A percentile compares a stretch with the other conserved stretches of the same genome.
Conservation (phyloP, 2,113 vertebrate genomes). For the Clupea harengus region DNA sequence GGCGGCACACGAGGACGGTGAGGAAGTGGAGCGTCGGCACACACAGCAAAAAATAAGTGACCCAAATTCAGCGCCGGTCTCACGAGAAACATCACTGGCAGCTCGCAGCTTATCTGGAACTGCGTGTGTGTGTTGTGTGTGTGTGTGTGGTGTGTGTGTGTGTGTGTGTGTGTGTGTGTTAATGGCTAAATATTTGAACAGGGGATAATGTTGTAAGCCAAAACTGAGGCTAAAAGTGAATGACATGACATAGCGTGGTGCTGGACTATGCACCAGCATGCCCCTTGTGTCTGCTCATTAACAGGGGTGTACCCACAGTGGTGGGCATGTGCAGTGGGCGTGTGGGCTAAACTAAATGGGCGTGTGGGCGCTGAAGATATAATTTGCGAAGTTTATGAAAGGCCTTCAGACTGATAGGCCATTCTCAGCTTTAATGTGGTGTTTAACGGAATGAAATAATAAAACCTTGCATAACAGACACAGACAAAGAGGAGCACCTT, state of each 20-base stretch:
- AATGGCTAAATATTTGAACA: not conserved
- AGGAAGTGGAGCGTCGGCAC: not conserved
- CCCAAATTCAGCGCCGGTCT: not conserved
- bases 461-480: not conserved
- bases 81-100: not conserved
- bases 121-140: not conserved
- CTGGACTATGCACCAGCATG: too few species aligned
- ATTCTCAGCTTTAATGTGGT: too few species aligned
- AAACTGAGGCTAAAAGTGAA: not conserved
- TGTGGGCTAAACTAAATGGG: not conserved
- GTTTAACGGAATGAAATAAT: not conserved
- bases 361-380: not conserved
- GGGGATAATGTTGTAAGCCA: not conserved
- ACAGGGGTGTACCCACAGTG: too few species aligned
- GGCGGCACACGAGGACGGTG: not conserved
- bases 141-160: too few species aligned
- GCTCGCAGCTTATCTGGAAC: not conserved
- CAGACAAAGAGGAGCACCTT: not conserved
- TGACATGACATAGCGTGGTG: not conserved
- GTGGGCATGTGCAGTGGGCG: too few species aligned
- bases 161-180: not conserved
- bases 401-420: not conserved
- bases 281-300: too few species aligned
- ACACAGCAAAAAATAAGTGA: constrained; percentile 7
- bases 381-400: not conserved